Evolutionary conservation across 2,797 vertebrate genomes (phyloP).

Genomic region (Octomys mimax): DNA sequence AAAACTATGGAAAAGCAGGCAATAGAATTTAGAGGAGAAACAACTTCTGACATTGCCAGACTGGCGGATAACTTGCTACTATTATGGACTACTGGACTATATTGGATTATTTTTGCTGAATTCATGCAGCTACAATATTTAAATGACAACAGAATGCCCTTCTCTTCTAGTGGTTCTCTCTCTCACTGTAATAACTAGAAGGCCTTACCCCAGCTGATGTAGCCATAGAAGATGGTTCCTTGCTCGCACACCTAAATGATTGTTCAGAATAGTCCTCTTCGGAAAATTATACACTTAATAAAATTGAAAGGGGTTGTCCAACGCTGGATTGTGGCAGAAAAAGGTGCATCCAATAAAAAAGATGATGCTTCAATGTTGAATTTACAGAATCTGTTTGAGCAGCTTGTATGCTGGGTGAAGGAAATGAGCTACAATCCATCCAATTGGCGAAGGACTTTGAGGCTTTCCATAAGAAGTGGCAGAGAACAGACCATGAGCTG

Average conservation of each 20-base stretch:
- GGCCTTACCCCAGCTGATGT: not conserved
- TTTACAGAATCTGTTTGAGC: no score
- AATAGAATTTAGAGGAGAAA: not conserved
- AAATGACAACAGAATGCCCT: no score
- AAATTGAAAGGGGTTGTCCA: not conserved
- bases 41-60: no score
- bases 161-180: not conserved
- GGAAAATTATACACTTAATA: not conserved
- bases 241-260: not conserved
- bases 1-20: not conserved
- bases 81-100: no score
- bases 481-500: slow-evolving; percentile 92
- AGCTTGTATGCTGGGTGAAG: no score
- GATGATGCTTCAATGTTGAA: no score
- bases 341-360: no score
- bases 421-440: slow-evolving; percentile 90
- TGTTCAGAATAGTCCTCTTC: not conserved
- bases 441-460: slow-evolving; percentile 96
- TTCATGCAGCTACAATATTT: no score
- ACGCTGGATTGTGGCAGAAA: no score
- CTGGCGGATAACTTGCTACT: no score
- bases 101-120: no score
- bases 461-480: slow-evolving; percentile 93
- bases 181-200: not conserved
- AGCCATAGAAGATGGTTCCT: not conserved